These are phyloP conservation scores for Ricordea florida DNA, from an alignment of 92 coral and sea anemone genomes.

Conservation along the genomic window DNA sequence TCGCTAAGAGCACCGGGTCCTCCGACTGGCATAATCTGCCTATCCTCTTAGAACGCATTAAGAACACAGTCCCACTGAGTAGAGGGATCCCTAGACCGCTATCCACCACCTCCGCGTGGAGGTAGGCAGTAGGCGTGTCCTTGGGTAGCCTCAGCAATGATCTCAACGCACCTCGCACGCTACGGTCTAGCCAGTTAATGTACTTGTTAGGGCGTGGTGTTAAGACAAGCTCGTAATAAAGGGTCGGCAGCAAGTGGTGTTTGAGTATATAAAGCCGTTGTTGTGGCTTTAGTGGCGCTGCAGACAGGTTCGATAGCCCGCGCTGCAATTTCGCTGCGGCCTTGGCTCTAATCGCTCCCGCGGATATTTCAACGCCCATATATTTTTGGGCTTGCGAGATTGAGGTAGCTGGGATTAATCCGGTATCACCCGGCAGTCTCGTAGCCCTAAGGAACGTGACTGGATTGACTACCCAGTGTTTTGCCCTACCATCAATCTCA, in stretches of 20 bases:
- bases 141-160: too few species aligned
- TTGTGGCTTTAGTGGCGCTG: slow-evolving; percentile 44
- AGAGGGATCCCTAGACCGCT: too few species aligned
- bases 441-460: background rate
- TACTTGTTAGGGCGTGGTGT: too few species aligned
- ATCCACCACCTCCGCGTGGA: too few species aligned
- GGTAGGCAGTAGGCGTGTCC: too few species aligned
- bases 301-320: background rate
- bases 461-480: background rate
- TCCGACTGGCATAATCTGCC: too few species aligned
- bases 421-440: background rate
- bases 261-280: slow-evolving; percentile 6
- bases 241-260: background rate
- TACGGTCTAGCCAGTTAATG: too few species aligned
- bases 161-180: too few species aligned
- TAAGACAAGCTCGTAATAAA: slow-evolving; percentile 2
- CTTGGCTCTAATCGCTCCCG: background rate
- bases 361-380: slow-evolving; percentile 3
- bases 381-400: background rate
- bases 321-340: background rate
- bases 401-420: background rate
- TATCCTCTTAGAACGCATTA: too few species aligned
- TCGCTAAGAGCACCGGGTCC: too few species aligned
- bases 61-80: too few species aligned
- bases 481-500: background rate